A percentile compares a stretch with the other conserved stretches of the same genome.
Evolutionary conservation across 2,888 invertebrate species (phyloP).

Genomic region (Merodon equestris): DNA sequence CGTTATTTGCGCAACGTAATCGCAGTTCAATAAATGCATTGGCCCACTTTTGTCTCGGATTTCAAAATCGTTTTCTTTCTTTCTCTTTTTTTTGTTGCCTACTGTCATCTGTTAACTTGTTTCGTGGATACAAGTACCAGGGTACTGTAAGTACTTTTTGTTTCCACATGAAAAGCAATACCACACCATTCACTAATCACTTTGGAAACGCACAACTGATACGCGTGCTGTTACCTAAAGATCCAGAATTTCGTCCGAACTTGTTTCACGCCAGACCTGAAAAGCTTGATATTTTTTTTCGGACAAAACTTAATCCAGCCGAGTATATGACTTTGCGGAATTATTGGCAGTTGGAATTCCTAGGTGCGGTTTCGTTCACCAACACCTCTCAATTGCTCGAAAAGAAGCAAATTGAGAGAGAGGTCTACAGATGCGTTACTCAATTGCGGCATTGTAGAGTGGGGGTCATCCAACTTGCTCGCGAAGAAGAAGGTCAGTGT

Average conservation of each 20-base stretch:
- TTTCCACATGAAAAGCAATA: conserved; percentile 1
- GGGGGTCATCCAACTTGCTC: too few species aligned
- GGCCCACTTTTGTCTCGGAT: conserved; percentile 48
- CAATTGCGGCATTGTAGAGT: too few species aligned
- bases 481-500: conserved; percentile 58
- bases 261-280: conserved; percentile 50
- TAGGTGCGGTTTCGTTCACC: conserved; percentile 43
- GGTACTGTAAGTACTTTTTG: not conserved
- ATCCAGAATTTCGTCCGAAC: conserved; percentile 54
- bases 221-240: conserved; percentile 53
- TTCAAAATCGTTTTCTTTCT: not conserved
- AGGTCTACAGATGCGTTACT: conserved; percentile 41
- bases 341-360: conserved; percentile 23
- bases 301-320: too few species aligned
- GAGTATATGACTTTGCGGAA: too few species aligned
- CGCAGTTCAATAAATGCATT: conserved; percentile 63
- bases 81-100: conserved; percentile 12
- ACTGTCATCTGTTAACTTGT: too few species aligned
- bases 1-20: conserved; percentile 46
- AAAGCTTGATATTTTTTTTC: conserved; percentile 53
- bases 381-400: not conserved
- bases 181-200: too few species aligned
- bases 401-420: conserved; percentile 7
- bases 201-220: not conserved
- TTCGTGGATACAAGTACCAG: too few species aligned